Evolutionary conservation across 1,140 invertebrate species (phyloP).

Genomic region (Phthorimaea operculella): DNA sequence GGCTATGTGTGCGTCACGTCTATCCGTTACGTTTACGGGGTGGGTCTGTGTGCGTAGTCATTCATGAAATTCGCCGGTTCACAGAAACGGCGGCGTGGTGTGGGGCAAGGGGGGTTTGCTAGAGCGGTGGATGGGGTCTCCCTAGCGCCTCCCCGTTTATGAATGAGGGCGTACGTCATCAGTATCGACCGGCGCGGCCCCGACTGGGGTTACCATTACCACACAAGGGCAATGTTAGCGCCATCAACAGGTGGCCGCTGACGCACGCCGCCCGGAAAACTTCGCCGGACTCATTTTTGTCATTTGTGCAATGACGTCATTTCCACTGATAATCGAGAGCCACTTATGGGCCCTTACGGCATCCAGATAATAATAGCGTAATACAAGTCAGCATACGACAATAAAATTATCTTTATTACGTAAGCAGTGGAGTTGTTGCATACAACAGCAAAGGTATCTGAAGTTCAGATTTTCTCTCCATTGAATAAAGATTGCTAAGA

Average conservation of each 20-base stretch:
- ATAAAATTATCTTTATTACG: too few relatives aligned
- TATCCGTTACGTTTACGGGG: not conserved
- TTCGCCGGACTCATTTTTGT: conserved; percentile 40
- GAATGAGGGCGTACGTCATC: conserved; percentile 64
- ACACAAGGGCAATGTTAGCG: conserved; percentile 46
- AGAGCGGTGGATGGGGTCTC: conserved; percentile 22
- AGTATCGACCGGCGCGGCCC: conserved; percentile 40
- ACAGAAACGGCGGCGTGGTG: conserved; percentile 20
- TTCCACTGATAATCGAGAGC: conserved; percentile 22
- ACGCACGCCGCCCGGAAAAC: conserved; percentile 36
- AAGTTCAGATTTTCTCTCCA: too few relatives aligned
- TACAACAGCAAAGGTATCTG: too few relatives aligned
- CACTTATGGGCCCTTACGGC: not conserved
- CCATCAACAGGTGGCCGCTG: conserved; percentile 55
- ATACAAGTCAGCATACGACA: too few relatives aligned
- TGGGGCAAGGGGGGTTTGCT: conserved; percentile 17
- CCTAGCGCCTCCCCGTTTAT: conserved; percentile 44
- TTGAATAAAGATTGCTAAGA: too few relatives aligned
- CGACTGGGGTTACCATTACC: conserved; percentile 40
- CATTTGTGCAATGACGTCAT: conserved; percentile 44
- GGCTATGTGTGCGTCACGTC: too few relatives aligned
- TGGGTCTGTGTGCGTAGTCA: conserved; percentile 30
- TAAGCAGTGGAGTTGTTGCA: too few relatives aligned
- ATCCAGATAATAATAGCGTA: too few relatives aligned
- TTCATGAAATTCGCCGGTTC: conserved; percentile 53